These are phyloP conservation scores for Halcyon malimbica DNA, from an alignment of 2,113 vertebrate genomes.

Conservation along the genomic window DNA sequence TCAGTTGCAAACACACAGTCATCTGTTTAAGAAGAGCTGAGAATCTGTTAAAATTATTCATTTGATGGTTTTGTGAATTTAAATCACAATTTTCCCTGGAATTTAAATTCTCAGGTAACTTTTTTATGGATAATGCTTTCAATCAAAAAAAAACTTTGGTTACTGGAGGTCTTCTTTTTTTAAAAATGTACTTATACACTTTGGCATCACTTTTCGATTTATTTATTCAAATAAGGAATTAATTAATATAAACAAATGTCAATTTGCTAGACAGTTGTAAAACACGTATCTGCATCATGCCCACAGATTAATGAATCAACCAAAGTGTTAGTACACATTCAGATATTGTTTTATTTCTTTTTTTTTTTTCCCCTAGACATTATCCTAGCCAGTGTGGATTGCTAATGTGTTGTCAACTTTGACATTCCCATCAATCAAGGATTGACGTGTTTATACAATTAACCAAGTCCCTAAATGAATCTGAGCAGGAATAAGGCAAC, in stretches of 20 bases:
- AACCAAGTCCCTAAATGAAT: neutral
- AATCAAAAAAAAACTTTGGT: neutral
- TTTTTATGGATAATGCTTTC: constrained; percentile 8
- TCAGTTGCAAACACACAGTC: constrained; percentile 73
- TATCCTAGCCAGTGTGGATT: neutral
- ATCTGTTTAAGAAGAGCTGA: constrained; percentile 65
- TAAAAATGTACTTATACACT: neutral
- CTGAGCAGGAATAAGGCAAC: neutral
- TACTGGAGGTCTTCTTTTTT: neutral
- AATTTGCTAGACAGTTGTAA: neutral
- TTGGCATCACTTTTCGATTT: neutral
- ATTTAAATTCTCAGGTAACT: constrained; percentile 40
- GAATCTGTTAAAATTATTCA: constrained; percentile 70
- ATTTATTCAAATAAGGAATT: neutral
- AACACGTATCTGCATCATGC: neutral
- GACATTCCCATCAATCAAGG: neutral
- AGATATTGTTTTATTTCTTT: neutral
- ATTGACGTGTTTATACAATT: neutral
- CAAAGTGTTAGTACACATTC: neutral
- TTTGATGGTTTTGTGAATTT: constrained; percentile 57
- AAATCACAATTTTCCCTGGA: constrained; percentile 22
- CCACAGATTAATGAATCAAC: neutral
- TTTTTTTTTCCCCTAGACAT: neutral
- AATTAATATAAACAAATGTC: neutral
- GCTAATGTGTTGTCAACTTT: neutral